Base-by-base conservation (phyloP, 2,888 invertebrate genomes). In the Ochropacha duplaris region DNA sequence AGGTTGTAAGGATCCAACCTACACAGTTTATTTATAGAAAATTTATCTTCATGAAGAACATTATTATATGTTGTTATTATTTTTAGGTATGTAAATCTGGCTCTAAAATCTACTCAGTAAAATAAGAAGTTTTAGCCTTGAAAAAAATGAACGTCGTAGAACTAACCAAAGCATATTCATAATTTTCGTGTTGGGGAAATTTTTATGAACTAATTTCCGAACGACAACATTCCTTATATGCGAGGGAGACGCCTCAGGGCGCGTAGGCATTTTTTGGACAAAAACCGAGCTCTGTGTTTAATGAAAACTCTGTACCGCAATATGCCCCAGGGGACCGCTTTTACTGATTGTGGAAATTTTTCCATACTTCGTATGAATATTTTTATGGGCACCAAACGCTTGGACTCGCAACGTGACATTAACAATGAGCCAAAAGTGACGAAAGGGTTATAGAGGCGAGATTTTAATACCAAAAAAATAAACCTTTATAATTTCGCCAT, bases 181-280 rank as follows among this genome's bases (percentile, higher is more conserved):
- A 2, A 68, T 68, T 65, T 78, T 78, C 79, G 75, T 69, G 69
- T 69, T 74, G 70, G 77, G 79, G 75, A 71, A 78, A 86, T 86
- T 87, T 90, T 89, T 87, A 90, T 88, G 84, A 89, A 89, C 90
- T 90, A 91, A 90, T 91, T 90, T 89, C 81, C 84, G 85, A 78
- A 83, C 81, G 87, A 87, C 87, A 87, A 90, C 88, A 88, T 88
- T 87, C 87, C 86, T 88, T 87, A 86, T 86, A 86, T 81, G 83
- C 72, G 79, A 44, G 69, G 76, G 77, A 52, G 83, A 72, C 76
- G 88, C 90, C 86, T 74, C 77, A 64, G 90, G 91, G 86, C 61
- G 62, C 71, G 83, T 79, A 84, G 77, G 81, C 83, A 83, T 88
- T 89, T 86, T 90, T 89, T 86, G 79, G 83, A 79, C 81, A 85